Conservation (phyloP, 2,113 vertebrate genomes). For the Anas platyrhynchos region DNA sequence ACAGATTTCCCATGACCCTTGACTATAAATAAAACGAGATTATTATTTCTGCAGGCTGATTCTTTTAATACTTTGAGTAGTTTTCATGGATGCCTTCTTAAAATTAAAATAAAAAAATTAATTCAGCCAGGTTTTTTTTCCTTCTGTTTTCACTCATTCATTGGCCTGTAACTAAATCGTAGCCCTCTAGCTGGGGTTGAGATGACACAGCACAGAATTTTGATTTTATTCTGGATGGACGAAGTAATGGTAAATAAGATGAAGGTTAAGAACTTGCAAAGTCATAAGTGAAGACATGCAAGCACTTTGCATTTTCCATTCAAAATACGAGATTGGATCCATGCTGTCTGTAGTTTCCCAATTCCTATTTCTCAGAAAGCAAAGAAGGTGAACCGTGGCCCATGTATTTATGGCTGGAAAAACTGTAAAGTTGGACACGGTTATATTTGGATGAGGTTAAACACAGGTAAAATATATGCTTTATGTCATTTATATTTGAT, state of each 20-base stretch:
- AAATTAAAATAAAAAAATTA: background rate
- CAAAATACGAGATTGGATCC: background rate
- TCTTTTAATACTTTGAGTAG: slow-evolving; percentile 17
- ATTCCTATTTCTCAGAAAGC: background rate
- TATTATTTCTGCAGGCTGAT: slow-evolving; percentile 54
- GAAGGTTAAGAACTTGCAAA: background rate
- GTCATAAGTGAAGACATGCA: background rate
- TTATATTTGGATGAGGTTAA: background rate
- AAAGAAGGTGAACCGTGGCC: background rate
- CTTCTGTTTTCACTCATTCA: background rate
- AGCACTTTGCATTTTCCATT: background rate
- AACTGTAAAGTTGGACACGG: background rate
- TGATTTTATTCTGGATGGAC: background rate
- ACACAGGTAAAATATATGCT: background rate
- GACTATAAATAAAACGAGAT: slow-evolving; percentile 64
- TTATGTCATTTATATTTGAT: background rate
- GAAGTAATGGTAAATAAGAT: background rate
- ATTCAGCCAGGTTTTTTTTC: background rate
- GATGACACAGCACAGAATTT: background rate
- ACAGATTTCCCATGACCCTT: slow-evolving; percentile 55
- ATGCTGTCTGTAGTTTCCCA: background rate
- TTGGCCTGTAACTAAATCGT: background rate
- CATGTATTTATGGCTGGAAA: background rate
- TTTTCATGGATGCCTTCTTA: slow-evolving; percentile 2
- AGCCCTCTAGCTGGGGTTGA: background rate